Conservation (phyloP, 2,888 invertebrate genomes). For the Eilema griseolum region DNA sequence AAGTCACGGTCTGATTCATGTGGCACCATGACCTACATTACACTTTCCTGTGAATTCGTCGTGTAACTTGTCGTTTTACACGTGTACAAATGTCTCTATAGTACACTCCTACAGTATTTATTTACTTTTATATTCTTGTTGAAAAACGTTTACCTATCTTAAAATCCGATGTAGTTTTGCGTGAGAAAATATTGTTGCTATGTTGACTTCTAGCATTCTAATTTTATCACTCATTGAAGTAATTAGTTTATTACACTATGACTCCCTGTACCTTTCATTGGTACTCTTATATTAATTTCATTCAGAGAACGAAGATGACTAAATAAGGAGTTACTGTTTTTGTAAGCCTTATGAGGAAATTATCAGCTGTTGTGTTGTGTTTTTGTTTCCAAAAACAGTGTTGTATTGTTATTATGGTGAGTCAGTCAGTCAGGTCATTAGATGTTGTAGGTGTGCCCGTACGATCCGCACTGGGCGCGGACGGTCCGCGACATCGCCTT, state of each 20-base stretch:
- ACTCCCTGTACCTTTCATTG: slow-evolving; percentile 15
- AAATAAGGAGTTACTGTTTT: neutral
- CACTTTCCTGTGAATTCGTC: slow-evolving; percentile 8
- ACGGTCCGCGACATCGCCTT: slow-evolving; percentile 52
- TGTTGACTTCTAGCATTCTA: slow-evolving; percentile 12
- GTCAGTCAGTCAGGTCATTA: slow-evolving; percentile 16
- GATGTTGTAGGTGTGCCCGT: slow-evolving; percentile 77
- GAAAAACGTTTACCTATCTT: neutral
- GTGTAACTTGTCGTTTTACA: neutral
- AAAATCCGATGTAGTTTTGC: neutral
- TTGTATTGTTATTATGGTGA: slow-evolving; percentile 3
- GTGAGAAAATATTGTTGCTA: slow-evolving; percentile 31
- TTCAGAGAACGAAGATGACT: slow-evolving; percentile 24
- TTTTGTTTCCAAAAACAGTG: neutral
- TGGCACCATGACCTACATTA: slow-evolving; percentile 10
- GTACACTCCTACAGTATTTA: slow-evolving; percentile 15
- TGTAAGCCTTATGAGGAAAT: neutral
- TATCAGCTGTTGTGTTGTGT: neutral
- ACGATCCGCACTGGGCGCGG: slow-evolving; percentile 83
- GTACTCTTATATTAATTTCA: slow-evolving; percentile 31
- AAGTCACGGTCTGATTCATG: slow-evolving; percentile 13
- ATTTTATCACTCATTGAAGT: slow-evolving; percentile 16
- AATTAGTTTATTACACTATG: slow-evolving; percentile 29
- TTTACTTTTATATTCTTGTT: slow-evolving; percentile 6
- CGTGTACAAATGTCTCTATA: neutral